These are phyloP conservation scores for Diachasma alloeum DNA, from an alignment of 1,140 invertebrate genomes.

Conservation along the genomic window DNA sequence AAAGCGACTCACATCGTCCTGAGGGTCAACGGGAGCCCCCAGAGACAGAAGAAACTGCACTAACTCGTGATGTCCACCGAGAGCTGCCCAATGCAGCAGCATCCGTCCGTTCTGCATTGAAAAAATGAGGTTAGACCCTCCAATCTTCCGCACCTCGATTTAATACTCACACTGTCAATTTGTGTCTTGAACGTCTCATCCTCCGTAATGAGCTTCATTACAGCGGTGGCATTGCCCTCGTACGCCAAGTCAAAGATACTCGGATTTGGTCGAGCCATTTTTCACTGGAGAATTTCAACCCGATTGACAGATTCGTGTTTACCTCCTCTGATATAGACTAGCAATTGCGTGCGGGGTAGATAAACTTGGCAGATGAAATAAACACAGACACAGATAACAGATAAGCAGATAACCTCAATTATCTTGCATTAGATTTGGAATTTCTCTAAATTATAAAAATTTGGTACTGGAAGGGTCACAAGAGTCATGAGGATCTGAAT, in stretches of 20 bases:
- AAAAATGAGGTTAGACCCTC: slow-evolving; percentile 11
- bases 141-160: not conserved
- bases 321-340: too few relatives aligned
- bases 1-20: slow-evolving; percentile 69
- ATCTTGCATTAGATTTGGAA: too few relatives aligned
- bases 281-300: not conserved
- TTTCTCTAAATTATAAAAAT: too few relatives aligned
- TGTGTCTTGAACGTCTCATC: slow-evolving; percentile 44
- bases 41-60: slow-evolving; percentile 71
- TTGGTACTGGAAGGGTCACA: too few relatives aligned
- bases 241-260: slow-evolving; percentile 54
- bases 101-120: slow-evolving; percentile 65
- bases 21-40: slow-evolving; percentile 68
- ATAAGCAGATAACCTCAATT: too few relatives aligned
- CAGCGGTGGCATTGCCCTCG: slow-evolving; percentile 45
- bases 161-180: slow-evolving; percentile 48
- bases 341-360: too few relatives aligned
- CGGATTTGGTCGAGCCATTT: slow-evolving; percentile 26
- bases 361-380: too few relatives aligned
- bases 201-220: slow-evolving; percentile 47
- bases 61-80: slow-evolving; percentile 73
- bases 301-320: not conserved
- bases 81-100: slow-evolving; percentile 75
- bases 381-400: too few relatives aligned
- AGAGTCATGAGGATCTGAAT: too few relatives aligned